Evolutionary conservation across 1,140 invertebrate species (phyloP).

Genomic region (Capitella teleta): DNA sequence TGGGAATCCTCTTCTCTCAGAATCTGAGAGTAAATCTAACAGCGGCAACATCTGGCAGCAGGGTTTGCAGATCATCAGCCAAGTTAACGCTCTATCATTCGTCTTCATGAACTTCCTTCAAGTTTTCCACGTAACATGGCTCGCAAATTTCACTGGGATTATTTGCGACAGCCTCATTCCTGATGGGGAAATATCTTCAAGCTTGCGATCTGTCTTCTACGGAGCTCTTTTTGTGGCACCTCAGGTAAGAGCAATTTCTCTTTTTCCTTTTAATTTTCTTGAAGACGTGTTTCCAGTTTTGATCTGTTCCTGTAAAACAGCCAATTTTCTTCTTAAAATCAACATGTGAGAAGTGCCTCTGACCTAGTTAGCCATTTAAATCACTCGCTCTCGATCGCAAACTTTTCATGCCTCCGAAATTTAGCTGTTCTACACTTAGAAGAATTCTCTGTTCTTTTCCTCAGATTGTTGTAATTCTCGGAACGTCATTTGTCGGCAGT

Average conservation of each 20-base stretch:
- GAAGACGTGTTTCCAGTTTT: too few relatives aligned
- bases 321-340: too few relatives aligned
- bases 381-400: too few relatives aligned
- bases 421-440: too few relatives aligned
- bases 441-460: not conserved
- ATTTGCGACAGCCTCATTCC: slow-evolving; percentile 11
- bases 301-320: too few relatives aligned
- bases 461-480: slow-evolving; percentile 26
- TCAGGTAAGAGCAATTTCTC: not conserved
- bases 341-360: too few relatives aligned
- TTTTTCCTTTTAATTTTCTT: too few relatives aligned
- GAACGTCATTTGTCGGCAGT: slow-evolving; percentile 16
- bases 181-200: slow-evolving; percentile 7
- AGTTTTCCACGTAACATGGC: slow-evolving; percentile 1
- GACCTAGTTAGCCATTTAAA: too few relatives aligned
- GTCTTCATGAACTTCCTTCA: slow-evolving; percentile 11
- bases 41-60: too few relatives aligned
- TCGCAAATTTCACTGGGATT: slow-evolving; percentile 10
- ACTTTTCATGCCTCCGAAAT: too few relatives aligned
- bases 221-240: slow-evolving; percentile 6
- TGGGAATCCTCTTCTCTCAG: too few relatives aligned
- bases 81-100: slow-evolving; percentile 9
- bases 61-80: slow-evolving; percentile 9
- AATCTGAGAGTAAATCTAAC: too few relatives aligned
- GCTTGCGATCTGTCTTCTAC: slow-evolving; percentile 5